These are phyloP conservation scores for Matsumyia berberina DNA, from an alignment of 2,888 invertebrate species.

Conservation along the genomic window DNA sequence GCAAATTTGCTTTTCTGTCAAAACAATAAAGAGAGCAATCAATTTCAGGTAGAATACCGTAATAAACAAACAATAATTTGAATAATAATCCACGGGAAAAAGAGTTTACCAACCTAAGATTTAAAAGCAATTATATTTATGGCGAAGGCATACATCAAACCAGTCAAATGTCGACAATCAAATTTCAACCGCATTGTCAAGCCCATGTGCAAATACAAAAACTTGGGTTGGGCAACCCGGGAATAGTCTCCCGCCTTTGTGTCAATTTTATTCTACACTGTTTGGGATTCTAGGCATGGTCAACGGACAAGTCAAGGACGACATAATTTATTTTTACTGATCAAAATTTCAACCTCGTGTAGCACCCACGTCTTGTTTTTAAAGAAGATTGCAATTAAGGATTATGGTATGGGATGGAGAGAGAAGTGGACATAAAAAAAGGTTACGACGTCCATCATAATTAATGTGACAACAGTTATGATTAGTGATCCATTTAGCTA, in stretches of 20 bases:
- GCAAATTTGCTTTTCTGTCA: slow-evolving; percentile 9
- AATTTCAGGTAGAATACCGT: background rate
- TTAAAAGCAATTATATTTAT: slow-evolving; percentile 32
- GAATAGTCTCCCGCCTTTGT: slow-evolving; percentile 38
- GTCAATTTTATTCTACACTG: slow-evolving; percentile 21
- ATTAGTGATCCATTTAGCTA: background rate
- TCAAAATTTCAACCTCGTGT: slow-evolving; percentile 26
- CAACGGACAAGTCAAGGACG: slow-evolving; percentile 52
- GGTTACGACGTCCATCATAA: slow-evolving; percentile 30
- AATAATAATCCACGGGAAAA: slow-evolving; percentile 7
- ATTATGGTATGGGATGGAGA: slow-evolving; percentile 5
- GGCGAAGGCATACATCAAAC: slow-evolving; percentile 17
- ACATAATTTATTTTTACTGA: slow-evolving; percentile 50
- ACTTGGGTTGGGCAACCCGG: slow-evolving; percentile 47
- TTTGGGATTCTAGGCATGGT: slow-evolving; percentile 38
- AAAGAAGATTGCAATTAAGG: slow-evolving; percentile 32
- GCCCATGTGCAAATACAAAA: slow-evolving; percentile 19
- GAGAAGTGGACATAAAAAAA: background rate
- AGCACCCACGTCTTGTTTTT: slow-evolving; percentile 55
- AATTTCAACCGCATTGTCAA: background rate
- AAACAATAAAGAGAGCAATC: slow-evolving; percentile 21
- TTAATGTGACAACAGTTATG: slow-evolving; percentile 20
- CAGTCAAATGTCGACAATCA: slow-evolving; percentile 19
- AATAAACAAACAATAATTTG: slow-evolving; percentile 6
- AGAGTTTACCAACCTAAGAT: background rate